Evolutionary conservation across 2,888 invertebrate species (phyloP), one percentile per base, ranked within the genome.

Genomic region (Lutraria lutraria): DNA sequence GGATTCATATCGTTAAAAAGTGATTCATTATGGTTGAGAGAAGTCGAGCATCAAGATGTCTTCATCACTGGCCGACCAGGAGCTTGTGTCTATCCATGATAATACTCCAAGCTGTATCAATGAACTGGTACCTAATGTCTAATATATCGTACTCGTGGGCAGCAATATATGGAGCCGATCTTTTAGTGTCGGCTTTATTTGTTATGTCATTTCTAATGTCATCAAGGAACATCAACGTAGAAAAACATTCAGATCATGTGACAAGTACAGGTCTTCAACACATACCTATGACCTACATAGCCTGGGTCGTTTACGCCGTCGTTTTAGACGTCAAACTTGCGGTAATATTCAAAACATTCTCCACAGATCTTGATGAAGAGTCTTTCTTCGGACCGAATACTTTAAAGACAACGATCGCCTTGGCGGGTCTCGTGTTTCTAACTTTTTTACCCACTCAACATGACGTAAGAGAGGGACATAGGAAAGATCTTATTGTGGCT

Each of bases 361-460:
- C 94, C 0, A 91, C 89, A 53, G 88, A 90, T 54, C 92, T 96
- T 16, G 93, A 96, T 85, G 94, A 96, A 31, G 95, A 96, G 34
- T 96, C 96, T 63, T 94, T 97, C 56, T 97, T 97, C 91, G 97
- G 97, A n/a, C 97, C 97, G 8, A 94, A 94, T 89, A 95, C 94
- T 25, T 83, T 94, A 16, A 94, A 94, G 86, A 93, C 94, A 4
- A 95, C 96, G 13, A 95, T 97, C 63, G 97, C 97, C 25, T 93
- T 97, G 15, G 95, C 97, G 0, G 97, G 97, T 4, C 95, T 97
- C 15, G 95, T 97, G 12, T 97, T 97, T 95, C 95, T 97, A 21
- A 95, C 97, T 34, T 95, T 97, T 54, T 95, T 97, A 31, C 97
- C 97, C 89, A 97, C 97, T 16, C 97, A 97, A 91, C 97, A 97